A percentile compares a stretch with the other conserved stretches of the same genome.
These are phyloP conservation scores for Rhogogaster chlorosoma DNA, from an alignment of 2,888 invertebrate genomes.

Conservation along the genomic window DNA sequence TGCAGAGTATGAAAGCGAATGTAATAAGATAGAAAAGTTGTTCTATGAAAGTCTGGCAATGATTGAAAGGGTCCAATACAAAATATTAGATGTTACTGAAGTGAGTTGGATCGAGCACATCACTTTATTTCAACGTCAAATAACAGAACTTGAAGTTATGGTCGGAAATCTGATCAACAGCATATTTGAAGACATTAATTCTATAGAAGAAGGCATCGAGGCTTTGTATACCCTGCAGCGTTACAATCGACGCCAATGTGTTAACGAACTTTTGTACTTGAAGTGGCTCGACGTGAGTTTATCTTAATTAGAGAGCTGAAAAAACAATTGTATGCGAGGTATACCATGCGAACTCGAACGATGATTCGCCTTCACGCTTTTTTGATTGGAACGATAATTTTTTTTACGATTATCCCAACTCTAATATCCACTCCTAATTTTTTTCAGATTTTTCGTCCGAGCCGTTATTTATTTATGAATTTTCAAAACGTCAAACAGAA, in stretches of 20 bases:
- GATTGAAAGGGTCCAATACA: conserved; percentile 76
- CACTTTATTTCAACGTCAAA: conserved; percentile 66
- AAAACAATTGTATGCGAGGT: neutral
- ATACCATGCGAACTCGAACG: too few relatives aligned
- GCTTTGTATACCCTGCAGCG: conserved; percentile 77
- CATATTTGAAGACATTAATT: conserved; percentile 79
- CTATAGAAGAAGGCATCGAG: conserved; percentile 80
- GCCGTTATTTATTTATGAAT: too few relatives aligned
- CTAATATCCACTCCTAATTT: too few relatives aligned
- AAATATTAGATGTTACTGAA: conserved; percentile 77
- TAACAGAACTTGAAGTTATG: conserved; percentile 80
- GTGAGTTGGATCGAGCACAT: conserved; percentile 79
- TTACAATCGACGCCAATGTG: conserved; percentile 62
- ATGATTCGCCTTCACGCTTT: too few relatives aligned
- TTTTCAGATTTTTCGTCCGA: too few relatives aligned
- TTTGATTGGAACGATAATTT: too few relatives aligned
- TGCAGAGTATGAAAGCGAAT: conserved; percentile 68
- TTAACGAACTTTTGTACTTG: conserved; percentile 62
- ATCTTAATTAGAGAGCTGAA: neutral
- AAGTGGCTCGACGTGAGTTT: conserved; percentile 68
- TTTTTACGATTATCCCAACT: too few relatives aligned
- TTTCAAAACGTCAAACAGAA: too few relatives aligned
- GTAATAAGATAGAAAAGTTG: conserved; percentile 76
- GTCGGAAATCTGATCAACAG: conserved; percentile 79
- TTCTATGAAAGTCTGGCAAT: conserved; percentile 77